Percentiles rank a stretch among this genome's conserved stretches.
Evolutionary conservation across 2,113 vertebrate species (phyloP).

Genomic region (Anolis carolinensis): DNA sequence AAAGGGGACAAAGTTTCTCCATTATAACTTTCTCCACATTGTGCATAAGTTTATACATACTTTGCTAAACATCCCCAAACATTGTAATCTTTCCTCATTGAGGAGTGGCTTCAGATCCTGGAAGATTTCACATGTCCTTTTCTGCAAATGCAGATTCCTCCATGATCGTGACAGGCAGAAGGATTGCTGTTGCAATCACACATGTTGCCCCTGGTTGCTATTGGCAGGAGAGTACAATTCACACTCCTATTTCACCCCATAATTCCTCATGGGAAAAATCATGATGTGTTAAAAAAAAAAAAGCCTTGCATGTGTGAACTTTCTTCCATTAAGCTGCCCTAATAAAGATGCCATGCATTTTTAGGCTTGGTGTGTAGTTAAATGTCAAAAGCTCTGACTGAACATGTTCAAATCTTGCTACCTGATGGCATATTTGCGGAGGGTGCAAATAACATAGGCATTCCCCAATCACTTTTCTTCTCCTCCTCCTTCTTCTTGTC

Average conservation of each 20-base stretch:
- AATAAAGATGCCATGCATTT: not conserved
- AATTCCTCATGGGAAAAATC: not conserved
- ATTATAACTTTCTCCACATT: too few species aligned
- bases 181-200: not conserved
- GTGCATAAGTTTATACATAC: too few species aligned
- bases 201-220: not conserved
- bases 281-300: not conserved
- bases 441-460: constrained; percentile 25
- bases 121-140: not conserved
- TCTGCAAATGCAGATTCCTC: not conserved
- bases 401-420: not conserved
- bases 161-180: not conserved
- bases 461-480: constrained; percentile 31
- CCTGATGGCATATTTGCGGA: constrained; percentile 17
- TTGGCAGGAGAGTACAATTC: not conserved
- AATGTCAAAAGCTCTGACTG: constrained; percentile 6
- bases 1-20: too few species aligned
- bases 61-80: not conserved
- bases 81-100: not conserved
- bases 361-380: constrained; percentile 51
- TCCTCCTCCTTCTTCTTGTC: constrained; percentile 78
- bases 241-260: not conserved
- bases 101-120: not conserved
- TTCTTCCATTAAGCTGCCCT: not conserved
- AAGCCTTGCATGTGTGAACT: not conserved